Base-by-base conservation (phyloP, 1,140 invertebrate species). In the Cataglyphis hispanica region DNA sequence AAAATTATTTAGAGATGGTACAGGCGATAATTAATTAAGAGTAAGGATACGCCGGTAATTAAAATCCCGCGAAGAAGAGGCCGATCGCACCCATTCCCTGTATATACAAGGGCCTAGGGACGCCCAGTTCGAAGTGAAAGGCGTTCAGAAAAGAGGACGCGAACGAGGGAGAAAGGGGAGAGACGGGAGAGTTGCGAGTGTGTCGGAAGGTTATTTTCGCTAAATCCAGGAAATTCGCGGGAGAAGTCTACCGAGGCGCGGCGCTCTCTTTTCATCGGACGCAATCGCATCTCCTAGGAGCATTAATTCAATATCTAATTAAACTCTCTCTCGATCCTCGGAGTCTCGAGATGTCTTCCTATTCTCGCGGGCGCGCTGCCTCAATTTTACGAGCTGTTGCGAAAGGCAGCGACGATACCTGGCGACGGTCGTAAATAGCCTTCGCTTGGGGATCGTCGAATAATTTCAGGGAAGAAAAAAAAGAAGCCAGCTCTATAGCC, bases 1-100 rank as follows among this genome's bases (percentile, higher is more conserved):
- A 93, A 93, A 93, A 92, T 93, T 93, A 91, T 92, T 93, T 91
- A 90, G 92, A 92, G 87, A 87, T 80, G 87, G 80, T 69, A 58
- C 70, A 63, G 75, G 56, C 81, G 86, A 88, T 88, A 91, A 91
- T 91, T 91, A 89, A 91, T 91, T 90, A 90, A 91, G 85, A 91
- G 85, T 86, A 90, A 91, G 87, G 87, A 89, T 88, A 80, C 84
- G 74, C 70, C 81, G 85, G 87, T 91, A 91, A 91, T 91, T 91
- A 90, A 91, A 91, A 89, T 87, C 87, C 83, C 75, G 88, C 66
- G 86, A 91, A 91, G 88, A 88, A 86, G 87, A 90, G 89, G 87
- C 69, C 88, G 89, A 90, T 87, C 86, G 78, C 74, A 58, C 25
- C 56, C 75, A 22, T 46, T 72, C 43, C 22, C 58, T 43, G 13